phyloP scores from a whole-genome alignment of 2,113 vertebrate species.

The Trogon surrucura region DNA sequence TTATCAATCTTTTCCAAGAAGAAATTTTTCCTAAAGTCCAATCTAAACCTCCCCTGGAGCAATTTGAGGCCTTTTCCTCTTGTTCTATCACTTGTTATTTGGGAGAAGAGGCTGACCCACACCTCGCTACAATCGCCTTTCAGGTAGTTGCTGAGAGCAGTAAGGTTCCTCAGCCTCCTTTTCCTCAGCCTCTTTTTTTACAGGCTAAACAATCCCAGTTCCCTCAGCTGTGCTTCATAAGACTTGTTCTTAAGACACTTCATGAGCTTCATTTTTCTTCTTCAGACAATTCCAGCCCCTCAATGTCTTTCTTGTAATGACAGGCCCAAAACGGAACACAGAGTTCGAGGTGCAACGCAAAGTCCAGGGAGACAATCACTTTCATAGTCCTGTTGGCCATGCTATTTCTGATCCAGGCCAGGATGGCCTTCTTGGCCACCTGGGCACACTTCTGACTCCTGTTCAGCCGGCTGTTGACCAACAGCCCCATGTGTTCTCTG shows the following conservation, averaged over 20 bases:
- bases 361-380: background rate
- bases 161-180: background rate
- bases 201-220: background rate
- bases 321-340: background rate
- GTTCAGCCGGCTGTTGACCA: accelerated
- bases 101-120: background rate
- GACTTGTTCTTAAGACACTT: background rate
- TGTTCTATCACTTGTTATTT: background rate
- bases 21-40: background rate
- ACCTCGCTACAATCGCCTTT: no score
- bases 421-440: background rate
- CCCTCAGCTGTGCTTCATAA: background rate
- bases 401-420: background rate
- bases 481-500: background rate
- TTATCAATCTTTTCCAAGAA: background rate
- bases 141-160: background rate
- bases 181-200: background rate
- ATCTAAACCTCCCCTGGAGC: background rate
- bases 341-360: accelerated
- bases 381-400: background rate
- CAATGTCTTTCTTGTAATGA: background rate
- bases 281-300: background rate
- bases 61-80: background rate
- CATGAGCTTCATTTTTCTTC: background rate
- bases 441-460: background rate